A percentile compares a stretch with the other conserved stretches of the same genome.
Evolutionary conservation across 2,888 invertebrate species (phyloP).

Genomic region (Cabera pusaria): DNA sequence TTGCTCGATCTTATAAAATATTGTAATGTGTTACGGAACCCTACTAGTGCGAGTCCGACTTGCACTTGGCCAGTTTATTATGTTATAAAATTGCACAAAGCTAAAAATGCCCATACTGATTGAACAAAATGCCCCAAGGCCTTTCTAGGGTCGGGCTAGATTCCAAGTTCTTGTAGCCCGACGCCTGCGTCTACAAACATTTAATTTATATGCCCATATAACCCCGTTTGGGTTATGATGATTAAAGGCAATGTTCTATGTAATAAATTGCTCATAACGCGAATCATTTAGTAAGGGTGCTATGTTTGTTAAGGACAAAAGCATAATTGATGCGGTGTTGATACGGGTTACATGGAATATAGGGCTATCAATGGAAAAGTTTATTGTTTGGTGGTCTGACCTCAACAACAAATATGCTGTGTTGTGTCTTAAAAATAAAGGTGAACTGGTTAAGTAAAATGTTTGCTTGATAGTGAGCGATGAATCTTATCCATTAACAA

Average conservation of each 20-base stretch:
- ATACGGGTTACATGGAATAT: slow-evolving; percentile 20
- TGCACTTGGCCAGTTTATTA: no score
- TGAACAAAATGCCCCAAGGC: slow-evolving; percentile 17
- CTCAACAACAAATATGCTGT: no score
- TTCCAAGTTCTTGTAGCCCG: slow-evolving; percentile 73
- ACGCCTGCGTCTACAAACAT: slow-evolving; percentile 44
- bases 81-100: no score
- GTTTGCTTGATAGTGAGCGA: no score
- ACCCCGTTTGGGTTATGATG: slow-evolving; percentile 45
- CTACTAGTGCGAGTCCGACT: no score
- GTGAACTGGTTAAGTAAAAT: no score
- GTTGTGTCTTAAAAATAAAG: no score
- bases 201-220: slow-evolving; percentile 68
- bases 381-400: no score
- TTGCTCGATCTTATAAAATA: no score
- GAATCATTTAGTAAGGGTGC: slow-evolving; percentile 52
- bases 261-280: slow-evolving; percentile 54
- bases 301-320: slow-evolving; percentile 24
- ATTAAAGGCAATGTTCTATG: slow-evolving; percentile 53
- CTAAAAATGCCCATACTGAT: slow-evolving; percentile 13
- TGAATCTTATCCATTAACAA: no score
- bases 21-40: no score
- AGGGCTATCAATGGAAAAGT: no score
- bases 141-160: slow-evolving; percentile 65
- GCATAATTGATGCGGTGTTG: slow-evolving; percentile 40